Conservation (phyloP, 2,888 invertebrate genomes). For the Yponomeuta malinellus region DNA sequence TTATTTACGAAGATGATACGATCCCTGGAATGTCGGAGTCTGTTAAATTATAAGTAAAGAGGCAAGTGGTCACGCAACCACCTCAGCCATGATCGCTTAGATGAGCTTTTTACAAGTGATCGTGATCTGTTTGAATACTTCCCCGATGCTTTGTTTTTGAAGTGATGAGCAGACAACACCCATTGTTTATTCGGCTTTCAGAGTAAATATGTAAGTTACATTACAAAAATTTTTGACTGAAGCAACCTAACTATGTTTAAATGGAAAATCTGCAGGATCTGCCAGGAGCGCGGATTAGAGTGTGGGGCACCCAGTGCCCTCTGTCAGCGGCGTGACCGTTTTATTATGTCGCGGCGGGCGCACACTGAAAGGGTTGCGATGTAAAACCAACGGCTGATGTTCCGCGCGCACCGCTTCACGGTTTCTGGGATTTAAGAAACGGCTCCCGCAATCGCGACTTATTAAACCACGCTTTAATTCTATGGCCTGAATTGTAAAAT, state of each 20-base stretch:
- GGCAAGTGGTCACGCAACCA: neutral
- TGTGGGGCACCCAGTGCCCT: slow-evolving; percentile 23
- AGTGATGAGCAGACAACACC: too few species aligned
- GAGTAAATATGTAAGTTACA: too few species aligned
- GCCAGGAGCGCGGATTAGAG: slow-evolving; percentile 23
- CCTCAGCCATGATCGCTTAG: neutral
- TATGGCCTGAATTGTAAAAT: neutral
- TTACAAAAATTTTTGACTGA: too few species aligned
- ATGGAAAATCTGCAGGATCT: neutral
- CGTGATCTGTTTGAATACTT: neutral
- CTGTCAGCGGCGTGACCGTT: slow-evolving; percentile 25
- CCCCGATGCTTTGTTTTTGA: neutral
- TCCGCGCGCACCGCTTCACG: neutral
- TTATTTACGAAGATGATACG: neutral
- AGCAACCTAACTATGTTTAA: neutral
- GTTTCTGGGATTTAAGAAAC: neutral
- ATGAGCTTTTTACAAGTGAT: neutral
- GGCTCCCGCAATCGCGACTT: neutral
- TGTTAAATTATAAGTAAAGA: neutral
- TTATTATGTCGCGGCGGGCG: slow-evolving; percentile 30
- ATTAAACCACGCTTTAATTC: neutral
- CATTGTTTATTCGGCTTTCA: too few species aligned
- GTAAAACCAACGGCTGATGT: slow-evolving; percentile 29
- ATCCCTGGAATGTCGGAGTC: neutral
- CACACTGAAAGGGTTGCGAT: slow-evolving; percentile 31